phyloP scores from a whole-genome alignment of 2,113 vertebrate genomes.

The Heterocephalus glaber region DNA sequence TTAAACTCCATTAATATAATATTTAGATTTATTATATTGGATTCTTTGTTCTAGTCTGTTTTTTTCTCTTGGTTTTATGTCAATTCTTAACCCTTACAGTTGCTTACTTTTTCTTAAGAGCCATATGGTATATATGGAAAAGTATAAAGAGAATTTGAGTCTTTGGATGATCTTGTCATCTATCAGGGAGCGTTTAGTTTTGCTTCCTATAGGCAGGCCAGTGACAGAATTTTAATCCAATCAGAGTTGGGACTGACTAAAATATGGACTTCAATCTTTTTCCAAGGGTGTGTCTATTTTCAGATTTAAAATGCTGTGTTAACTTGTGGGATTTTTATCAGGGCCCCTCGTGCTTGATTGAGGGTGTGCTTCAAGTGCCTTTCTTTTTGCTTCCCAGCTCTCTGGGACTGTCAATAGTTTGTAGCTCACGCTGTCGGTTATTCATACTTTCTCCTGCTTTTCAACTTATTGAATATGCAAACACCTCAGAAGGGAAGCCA shows the following conservation, averaged over 20 bases:
- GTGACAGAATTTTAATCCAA: background rate
- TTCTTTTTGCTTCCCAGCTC: background rate
- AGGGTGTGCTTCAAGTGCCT: background rate
- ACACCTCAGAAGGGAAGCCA: background rate
- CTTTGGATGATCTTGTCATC: background rate
- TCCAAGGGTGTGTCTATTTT: background rate
- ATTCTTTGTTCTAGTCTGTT: background rate
- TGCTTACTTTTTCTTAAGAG: slow-evolving; percentile 7
- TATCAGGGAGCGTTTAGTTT: background rate
- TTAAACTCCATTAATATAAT: background rate
- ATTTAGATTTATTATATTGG: background rate
- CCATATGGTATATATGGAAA: background rate
- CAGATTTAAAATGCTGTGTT: background rate
- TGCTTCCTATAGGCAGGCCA: background rate
- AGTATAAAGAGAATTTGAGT: background rate
- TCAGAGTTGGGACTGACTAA: background rate
- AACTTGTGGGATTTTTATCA: background rate
- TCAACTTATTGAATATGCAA: rapidly evolving
- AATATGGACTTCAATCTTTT: background rate
- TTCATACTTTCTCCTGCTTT: background rate
- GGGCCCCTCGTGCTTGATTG: rapidly evolving
- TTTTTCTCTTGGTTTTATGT: background rate
- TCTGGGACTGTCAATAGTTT: background rate
- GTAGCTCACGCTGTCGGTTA: rapidly evolving
- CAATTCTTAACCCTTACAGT: background rate